Conservation (phyloP, 2,888 invertebrate genomes). For the Rhagophthalmus giganteus region DNA sequence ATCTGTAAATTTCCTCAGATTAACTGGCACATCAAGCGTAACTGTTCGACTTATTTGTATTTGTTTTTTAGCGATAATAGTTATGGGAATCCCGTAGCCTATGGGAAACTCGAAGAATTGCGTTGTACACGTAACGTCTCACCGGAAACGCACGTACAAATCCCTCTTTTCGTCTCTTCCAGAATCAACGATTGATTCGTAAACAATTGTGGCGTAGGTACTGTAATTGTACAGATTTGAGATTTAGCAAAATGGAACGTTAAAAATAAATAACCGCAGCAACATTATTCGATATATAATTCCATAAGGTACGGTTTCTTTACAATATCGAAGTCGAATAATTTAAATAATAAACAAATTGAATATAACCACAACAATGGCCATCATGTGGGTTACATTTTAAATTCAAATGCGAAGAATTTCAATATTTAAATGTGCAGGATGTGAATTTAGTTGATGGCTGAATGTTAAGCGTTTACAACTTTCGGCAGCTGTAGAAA, state of each 20-base stretch:
- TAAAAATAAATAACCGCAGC: not conserved
- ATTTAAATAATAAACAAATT: not conserved
- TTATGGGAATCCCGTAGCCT: constrained; percentile 15
- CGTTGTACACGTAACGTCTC: constrained; percentile 39
- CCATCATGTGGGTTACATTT: constrained; percentile 13
- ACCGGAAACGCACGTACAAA: constrained; percentile 40
- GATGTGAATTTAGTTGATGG: too few species aligned
- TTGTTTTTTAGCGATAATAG: too few species aligned
- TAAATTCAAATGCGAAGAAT: constrained; percentile 12
- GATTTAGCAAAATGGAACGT: not conserved
- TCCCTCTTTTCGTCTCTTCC: constrained; percentile 10
- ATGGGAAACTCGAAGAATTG: constrained; percentile 36
- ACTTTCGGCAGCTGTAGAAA: too few species aligned
- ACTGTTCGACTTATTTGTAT: too few species aligned
- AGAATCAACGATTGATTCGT: constrained; percentile 21
- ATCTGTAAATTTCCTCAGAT: constrained; percentile 15
- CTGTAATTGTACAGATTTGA: too few species aligned
- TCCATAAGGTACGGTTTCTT: too few species aligned
- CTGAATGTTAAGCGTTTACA: too few species aligned
- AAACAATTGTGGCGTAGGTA: constrained; percentile 3
- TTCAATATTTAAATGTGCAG: not conserved
- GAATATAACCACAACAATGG: constrained; percentile 7
- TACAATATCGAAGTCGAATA: not conserved
- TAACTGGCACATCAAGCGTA: too few species aligned
- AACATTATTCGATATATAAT: not conserved